These are phyloP conservation scores for Ophraella communa DNA, from an alignment of 2,888 invertebrate species.

Conservation along the genomic window DNA sequence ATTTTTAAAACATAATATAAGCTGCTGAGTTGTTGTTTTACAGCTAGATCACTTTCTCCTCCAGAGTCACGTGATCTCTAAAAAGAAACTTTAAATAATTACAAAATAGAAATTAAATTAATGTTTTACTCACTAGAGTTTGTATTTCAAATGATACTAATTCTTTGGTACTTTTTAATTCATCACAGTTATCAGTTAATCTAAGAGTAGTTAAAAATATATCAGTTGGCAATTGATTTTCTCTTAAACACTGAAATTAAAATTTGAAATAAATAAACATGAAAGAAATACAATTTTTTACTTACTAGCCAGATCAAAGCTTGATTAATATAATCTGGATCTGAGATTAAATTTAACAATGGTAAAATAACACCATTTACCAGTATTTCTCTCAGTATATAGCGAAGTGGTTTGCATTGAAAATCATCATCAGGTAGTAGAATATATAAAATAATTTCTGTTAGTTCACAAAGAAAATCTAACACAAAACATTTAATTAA, in stretches of 20 bases:
- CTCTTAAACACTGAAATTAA: constrained; percentile 75
- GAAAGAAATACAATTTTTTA: background rate
- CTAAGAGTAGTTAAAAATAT: constrained; percentile 84
- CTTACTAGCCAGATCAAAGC: constrained; percentile 86
- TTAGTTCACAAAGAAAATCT: constrained; percentile 83
- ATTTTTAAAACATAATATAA: constrained; percentile 79
- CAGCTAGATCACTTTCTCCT: constrained; percentile 80
- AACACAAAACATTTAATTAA: constrained; percentile 45
- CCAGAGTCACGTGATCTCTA: constrained; percentile 84
- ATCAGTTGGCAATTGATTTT: constrained; percentile 78
- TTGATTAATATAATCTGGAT: constrained; percentile 92
- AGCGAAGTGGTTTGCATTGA: constrained; percentile 80
- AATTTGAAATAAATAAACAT: background rate
- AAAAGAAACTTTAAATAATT: constrained; percentile 13
- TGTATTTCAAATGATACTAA: constrained; percentile 83
- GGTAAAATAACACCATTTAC: constrained; percentile 56
- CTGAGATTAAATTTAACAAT: constrained; percentile 77
- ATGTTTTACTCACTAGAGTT: constrained; percentile 65
- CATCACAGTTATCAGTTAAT: constrained; percentile 80
- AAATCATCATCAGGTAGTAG: constrained; percentile 85
- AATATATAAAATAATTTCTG: constrained; percentile 82
- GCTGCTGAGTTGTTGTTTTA: constrained; percentile 87
- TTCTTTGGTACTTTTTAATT: constrained; percentile 81
- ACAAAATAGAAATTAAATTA: background rate
- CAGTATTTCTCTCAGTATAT: constrained; percentile 72